Percentiles rank a stretch among this genome's conserved stretches.
These are phyloP conservation scores for Plagodis dolabraria DNA, from an alignment of 2,888 invertebrate genomes.

Conservation along the genomic window DNA sequence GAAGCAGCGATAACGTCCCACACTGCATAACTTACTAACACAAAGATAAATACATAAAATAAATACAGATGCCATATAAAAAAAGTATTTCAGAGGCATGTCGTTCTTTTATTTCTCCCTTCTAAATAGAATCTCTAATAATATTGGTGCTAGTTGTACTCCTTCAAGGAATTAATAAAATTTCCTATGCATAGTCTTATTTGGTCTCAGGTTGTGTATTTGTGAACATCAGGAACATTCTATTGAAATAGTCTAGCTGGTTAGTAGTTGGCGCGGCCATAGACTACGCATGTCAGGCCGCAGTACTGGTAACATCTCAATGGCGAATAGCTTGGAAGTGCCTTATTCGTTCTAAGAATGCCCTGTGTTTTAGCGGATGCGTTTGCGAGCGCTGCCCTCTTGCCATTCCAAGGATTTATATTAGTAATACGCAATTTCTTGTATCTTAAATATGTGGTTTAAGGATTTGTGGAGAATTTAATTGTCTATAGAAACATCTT, in stretches of 20 bases:
- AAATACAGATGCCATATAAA: too few species aligned
- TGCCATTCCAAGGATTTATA: conserved; percentile 30
- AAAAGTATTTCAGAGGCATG: too few species aligned
- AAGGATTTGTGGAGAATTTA: neutral
- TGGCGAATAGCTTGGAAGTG: conserved; percentile 58
- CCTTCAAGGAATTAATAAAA: conserved; percentile 31
- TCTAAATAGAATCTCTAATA: too few species aligned
- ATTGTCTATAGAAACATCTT: too few species aligned
- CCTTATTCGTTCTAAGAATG: conserved; percentile 67
- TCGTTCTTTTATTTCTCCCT: too few species aligned
- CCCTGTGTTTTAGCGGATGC: conserved; percentile 57
- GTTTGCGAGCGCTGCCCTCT: conserved; percentile 46
- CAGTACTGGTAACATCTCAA: conserved; percentile 73
- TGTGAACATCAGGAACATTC: conserved; percentile 64
- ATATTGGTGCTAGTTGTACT: too few species aligned
- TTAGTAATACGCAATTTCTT: conserved; percentile 3
- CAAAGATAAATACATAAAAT: too few species aligned
- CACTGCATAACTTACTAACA: too few species aligned
- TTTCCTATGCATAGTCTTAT: conserved; percentile 27
- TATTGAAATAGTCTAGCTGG: conserved; percentile 62
- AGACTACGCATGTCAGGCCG: conserved; percentile 64
- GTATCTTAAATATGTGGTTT: neutral
- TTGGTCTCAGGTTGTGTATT: conserved; percentile 26
- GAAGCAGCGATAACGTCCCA: too few species aligned
- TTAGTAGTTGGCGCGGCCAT: conserved; percentile 47